Evolutionary conservation across 1,140 invertebrate species (phyloP), one percentile per base, ranked within the genome.

Genomic region (Scaptomyza pallida): DNA sequence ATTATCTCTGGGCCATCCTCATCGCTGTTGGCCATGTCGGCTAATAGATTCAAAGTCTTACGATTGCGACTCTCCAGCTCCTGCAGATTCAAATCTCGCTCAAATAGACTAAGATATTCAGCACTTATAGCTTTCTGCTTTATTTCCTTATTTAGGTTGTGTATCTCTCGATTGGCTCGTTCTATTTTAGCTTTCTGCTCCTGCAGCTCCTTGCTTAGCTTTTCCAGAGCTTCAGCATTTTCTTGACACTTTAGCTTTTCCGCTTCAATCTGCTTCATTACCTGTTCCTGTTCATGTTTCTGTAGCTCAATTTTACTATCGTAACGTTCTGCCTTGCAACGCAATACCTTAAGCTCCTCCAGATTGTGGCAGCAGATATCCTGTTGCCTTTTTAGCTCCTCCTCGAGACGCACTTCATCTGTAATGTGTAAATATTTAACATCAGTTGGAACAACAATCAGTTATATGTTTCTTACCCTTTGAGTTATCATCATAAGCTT

Each of bases 21-120:
- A 48, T 90, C 73, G 19, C 60, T 73, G 15, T 70, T 71, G 17
- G 89, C 76, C 57, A 92, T 79, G 45, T 92, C 91, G 5, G 76
- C 54, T 6, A 93, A 44, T 48, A 91, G 71, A 43, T 92, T 91
- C 2, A 92, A 51, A 0, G 83, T 90, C 57, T 76, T 86, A 10
- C 76, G 78, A 63, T 93, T 92, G 37, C 67, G 91, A 43, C 71
- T 77, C 81, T 79, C 90, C 51, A 72, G 81, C 55, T 91, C 92
- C 76, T 78, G 92, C 47, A 76, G 77, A 50, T 82, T 88, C 51
- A 81, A 62, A 40, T 92, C 85, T 23, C 90, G 89, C 51, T 92
- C 85, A 26, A 89, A 83, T 40, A 86, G 40, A 5, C 69, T 65
- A 5, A 91, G 51, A 33, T 76, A 91, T 45, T 92, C 92, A 1